phyloP scores from a whole-genome alignment of 2,888 invertebrate genomes.

The Hanleya hanleyi region DNA sequence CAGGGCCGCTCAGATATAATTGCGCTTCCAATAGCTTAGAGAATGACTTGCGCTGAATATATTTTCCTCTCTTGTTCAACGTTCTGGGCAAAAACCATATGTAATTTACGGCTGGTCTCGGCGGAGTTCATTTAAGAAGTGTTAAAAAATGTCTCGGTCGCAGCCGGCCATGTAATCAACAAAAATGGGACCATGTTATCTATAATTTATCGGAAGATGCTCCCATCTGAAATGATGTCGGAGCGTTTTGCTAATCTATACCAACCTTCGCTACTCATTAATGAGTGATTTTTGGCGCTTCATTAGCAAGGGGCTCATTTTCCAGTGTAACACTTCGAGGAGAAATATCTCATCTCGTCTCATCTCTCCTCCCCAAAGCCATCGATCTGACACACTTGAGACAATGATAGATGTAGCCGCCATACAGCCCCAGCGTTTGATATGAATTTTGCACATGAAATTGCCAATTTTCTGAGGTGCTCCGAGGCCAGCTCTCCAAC shows the following conservation, averaged over 20 bases:
- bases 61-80: constrained; percentile 1
- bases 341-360: constrained; percentile 5
- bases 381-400: constrained; percentile 1
- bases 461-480: constrained; percentile 5
- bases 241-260: constrained; percentile 10
- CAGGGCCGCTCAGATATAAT: not conserved
- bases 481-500: not conserved
- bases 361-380: not conserved
- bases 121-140: constrained; percentile 12
- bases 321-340: constrained; percentile 4
- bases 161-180: constrained; percentile 3
- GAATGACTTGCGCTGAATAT: constrained; percentile 17
- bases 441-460: constrained; percentile 12
- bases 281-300: constrained; percentile 9
- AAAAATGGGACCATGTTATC: constrained; percentile 5
- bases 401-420: constrained; percentile 6
- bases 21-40: not conserved
- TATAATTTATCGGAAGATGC: constrained; percentile 6
- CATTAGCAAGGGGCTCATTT: constrained; percentile 12
- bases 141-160: constrained; percentile 9
- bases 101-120: constrained; percentile 3
- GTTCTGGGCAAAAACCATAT: constrained; percentile 3
- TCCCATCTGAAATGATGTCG: constrained; percentile 1
- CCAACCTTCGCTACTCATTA: constrained; percentile 1
- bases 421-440: not conserved